Evolutionary conservation across 2,113 vertebrate species (phyloP).

Genomic region (Crotalus helleri): DNA sequence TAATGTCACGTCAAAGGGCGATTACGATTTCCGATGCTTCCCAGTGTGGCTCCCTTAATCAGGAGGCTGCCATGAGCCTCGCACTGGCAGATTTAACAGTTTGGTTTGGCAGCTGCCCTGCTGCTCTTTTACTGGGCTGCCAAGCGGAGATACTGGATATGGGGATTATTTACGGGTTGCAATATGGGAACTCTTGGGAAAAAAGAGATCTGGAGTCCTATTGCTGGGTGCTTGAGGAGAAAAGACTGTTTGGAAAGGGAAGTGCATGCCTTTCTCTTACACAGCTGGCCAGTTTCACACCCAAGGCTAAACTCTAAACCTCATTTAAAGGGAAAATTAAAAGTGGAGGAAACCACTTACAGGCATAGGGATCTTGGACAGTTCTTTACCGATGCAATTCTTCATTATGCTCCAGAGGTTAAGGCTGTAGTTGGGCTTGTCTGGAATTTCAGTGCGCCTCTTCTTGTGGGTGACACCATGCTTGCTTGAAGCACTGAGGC

Average conservation of each 20-base stretch:
- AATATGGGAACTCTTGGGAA: background rate
- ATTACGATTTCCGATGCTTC: background rate
- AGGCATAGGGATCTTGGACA: constrained; percentile 98
- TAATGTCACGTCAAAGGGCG: accelerated
- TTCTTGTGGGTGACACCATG: constrained; percentile 74
- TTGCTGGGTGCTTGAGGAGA: background rate
- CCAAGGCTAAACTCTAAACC: background rate
- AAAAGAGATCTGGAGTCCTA: background rate
- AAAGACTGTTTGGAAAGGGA: background rate
- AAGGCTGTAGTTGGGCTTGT: constrained; percentile 98
- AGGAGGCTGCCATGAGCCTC: accelerated
- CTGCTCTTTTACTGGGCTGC: background rate
- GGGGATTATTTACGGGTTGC: background rate
- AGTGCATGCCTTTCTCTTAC: background rate
- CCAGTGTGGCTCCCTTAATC: accelerated
- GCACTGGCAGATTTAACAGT: accelerated
- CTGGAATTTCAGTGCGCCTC: constrained; percentile 82
- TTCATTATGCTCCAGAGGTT: constrained; percentile 99
- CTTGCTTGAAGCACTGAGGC: constrained; percentile 69
- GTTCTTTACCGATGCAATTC: constrained; percentile 97
- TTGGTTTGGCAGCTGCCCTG: accelerated
- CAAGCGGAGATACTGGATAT: accelerated
- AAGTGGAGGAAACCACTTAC: constrained; percentile 61
- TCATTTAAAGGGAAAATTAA: background rate
- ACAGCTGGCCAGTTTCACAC: background rate